Base-by-base conservation (phyloP, 2,888 invertebrate species). In the Hololepta plana region DNA sequence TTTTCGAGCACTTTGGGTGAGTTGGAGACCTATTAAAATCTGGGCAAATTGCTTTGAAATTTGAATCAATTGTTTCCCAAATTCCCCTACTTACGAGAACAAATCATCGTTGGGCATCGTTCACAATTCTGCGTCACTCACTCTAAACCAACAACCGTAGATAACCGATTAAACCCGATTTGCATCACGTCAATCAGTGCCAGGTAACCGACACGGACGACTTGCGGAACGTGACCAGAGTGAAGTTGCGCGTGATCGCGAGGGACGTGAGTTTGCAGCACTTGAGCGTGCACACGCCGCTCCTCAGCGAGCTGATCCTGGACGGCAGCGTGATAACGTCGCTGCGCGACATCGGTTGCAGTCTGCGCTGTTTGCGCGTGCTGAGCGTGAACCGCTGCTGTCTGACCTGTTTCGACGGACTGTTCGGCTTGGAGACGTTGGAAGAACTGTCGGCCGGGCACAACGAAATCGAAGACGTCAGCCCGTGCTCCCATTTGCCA, bases 281-380 rank as follows among this genome's bases (percentile, higher is more conserved):
- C 12, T 51, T 76, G 1, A 60, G 67, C 20, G 51, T 67, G 2
- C 62, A 72, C 27, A 59, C 67, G 20, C 76, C 76, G 3, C 57
- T 61, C 22, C 55, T 77, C 3, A 54, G 60, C 6, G 60, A 62
- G 3, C 51, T 77, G 19, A 67, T 62, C 17, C 51, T 77, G 3
- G 72, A 73, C 32, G 76, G 75, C 14, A 75, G 75, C 37, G 64
- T 67, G 4, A 48, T 77, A 2, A 57, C 62, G 4, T 72, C 75
- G 1, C 45, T 77, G 23, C 56, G 76, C 28, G 76, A 76, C 41
- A 58, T 76, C 11, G 77, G 76, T 11, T 69, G 64, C 35, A 67
- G 67, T 12, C 52, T 76, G 32, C 55, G 58, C 25, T 64, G 61
- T 42, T 48, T 72, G 15, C 64, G 61, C 50, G 62, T 65, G 23